Evolutionary conservation across 2,888 invertebrate species (phyloP).

Genomic region (Perizoma affinitatum): DNA sequence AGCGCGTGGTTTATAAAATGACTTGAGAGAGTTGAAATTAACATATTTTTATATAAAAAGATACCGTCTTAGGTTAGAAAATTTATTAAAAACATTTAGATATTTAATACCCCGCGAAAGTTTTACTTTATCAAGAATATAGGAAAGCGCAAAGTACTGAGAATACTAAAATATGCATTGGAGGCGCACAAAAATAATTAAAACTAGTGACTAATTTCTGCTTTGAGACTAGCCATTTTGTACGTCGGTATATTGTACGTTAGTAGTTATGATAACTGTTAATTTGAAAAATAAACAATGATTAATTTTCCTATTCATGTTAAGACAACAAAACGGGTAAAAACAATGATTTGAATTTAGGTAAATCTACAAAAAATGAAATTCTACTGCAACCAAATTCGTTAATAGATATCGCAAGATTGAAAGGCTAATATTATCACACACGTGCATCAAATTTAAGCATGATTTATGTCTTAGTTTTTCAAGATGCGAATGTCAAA

Average conservation of each 20-base stretch:
- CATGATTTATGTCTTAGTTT: conserved; percentile 26
- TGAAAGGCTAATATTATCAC: conserved; percentile 54
- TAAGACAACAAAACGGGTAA: conserved; percentile 21
- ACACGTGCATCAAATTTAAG: conserved; percentile 54
- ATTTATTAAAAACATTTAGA: too few relatives aligned
- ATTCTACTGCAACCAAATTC: conserved; percentile 66
- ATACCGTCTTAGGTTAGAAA: too few relatives aligned
- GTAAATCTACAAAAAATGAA: conserved; percentile 48
- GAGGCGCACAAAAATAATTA: conserved; percentile 20
- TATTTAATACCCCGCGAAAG: background rate
- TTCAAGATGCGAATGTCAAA: conserved; percentile 13
- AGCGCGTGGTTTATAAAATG: too few relatives aligned
- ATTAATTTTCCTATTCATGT: conserved; percentile 30
- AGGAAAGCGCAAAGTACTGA: conserved; percentile 20
- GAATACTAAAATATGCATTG: conserved; percentile 19
- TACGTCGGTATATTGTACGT: conserved; percentile 58
- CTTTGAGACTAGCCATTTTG: conserved; percentile 79
- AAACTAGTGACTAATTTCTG: conserved; percentile 36
- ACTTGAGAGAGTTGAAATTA: too few relatives aligned
- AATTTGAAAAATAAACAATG: conserved; percentile 27
- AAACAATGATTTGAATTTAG: conserved; percentile 32
- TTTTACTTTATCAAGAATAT: too few relatives aligned
- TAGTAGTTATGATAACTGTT: conserved; percentile 42
- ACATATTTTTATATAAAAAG: too few relatives aligned
- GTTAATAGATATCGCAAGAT: conserved; percentile 42